Evolutionary conservation across 2,888 invertebrate genomes (phyloP).

Genomic region (Leptinotarsa rubiginosa): DNA sequence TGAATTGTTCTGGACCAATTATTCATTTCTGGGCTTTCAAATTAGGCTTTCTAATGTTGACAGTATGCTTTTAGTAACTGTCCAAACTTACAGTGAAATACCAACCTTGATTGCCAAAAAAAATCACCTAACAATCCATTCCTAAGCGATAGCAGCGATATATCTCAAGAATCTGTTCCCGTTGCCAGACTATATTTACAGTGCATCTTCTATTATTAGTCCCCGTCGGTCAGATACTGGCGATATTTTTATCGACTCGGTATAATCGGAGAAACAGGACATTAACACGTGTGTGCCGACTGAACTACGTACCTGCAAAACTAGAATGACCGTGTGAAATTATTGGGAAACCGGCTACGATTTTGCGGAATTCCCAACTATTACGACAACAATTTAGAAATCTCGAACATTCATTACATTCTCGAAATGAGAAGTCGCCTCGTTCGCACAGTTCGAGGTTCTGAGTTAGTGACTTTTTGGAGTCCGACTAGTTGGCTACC

Average conservation of each 20-base stretch:
- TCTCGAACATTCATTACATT: not conserved
- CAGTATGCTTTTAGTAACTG: no score
- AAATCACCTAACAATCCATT: not conserved
- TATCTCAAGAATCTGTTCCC: not conserved
- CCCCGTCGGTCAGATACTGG: not conserved
- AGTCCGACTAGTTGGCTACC: no score
- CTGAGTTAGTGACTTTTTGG: no score
- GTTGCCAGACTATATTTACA: constrained; percentile 23
- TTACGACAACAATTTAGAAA: constrained; percentile 12
- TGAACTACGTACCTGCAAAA: not conserved
- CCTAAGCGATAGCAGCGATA: not conserved
- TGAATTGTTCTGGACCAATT: no score
- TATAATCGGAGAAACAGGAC: constrained; percentile 21
- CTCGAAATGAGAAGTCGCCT: not conserved
- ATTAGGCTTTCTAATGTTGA: no score
- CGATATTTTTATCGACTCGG: constrained; percentile 18
- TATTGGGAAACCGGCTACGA: constrained; percentile 15
- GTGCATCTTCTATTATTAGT: constrained; percentile 18
- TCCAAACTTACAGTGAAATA: not conserved
- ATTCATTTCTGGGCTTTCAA: no score
- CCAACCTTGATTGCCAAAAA: not conserved
- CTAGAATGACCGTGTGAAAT: constrained; percentile 9
- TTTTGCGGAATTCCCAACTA: constrained; percentile 27
- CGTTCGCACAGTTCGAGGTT: not conserved
- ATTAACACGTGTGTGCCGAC: constrained; percentile 20